These are phyloP conservation scores for Melanostigma gelatinosum DNA, from an alignment of 2,113 vertebrate genomes.

Conservation along the genomic window DNA sequence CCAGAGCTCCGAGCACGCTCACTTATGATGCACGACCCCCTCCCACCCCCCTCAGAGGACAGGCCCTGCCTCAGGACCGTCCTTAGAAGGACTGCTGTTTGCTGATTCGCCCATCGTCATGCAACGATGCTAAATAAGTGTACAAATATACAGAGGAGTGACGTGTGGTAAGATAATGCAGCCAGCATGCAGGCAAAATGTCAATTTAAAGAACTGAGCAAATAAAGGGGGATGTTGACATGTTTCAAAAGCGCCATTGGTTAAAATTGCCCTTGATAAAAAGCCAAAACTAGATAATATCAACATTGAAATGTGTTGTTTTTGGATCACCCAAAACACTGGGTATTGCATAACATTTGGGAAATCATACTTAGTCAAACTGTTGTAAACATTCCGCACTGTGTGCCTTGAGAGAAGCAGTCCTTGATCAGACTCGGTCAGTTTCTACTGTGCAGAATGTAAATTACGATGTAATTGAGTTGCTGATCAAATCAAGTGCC, in stretches of 20 bases:
- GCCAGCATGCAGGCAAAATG: constrained; percentile 48
- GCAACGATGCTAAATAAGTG: constrained; percentile 75
- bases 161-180: constrained; percentile 36
- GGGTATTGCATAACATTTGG: constrained; percentile 75
- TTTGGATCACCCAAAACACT: constrained; percentile 66
- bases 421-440: constrained; percentile 81
- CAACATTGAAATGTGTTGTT: constrained; percentile 33
- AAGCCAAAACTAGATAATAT: constrained; percentile 1
- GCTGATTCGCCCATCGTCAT: constrained; percentile 67
- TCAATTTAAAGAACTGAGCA: constrained; percentile 53
- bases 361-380: constrained; percentile 75
- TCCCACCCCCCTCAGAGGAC: constrained; percentile 57
- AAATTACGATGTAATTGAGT: constrained; percentile 69
- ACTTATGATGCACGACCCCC: constrained; percentile 88
- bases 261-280: constrained; percentile 30
- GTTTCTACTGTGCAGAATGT: constrained; percentile 78
- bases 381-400: constrained; percentile 88
- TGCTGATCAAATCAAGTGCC: constrained; percentile 78
- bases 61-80: constrained; percentile 88
- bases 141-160: constrained; percentile 66
- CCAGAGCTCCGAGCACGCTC: constrained; percentile 96
- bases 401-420: constrained; percentile 76
- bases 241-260: constrained; percentile 27
- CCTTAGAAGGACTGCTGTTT: constrained; percentile 66
- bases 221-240: constrained; percentile 26